These are phyloP conservation scores for Diarsia dahlii DNA, from an alignment of 2,888 invertebrate genomes.

Conservation along the genomic window DNA sequence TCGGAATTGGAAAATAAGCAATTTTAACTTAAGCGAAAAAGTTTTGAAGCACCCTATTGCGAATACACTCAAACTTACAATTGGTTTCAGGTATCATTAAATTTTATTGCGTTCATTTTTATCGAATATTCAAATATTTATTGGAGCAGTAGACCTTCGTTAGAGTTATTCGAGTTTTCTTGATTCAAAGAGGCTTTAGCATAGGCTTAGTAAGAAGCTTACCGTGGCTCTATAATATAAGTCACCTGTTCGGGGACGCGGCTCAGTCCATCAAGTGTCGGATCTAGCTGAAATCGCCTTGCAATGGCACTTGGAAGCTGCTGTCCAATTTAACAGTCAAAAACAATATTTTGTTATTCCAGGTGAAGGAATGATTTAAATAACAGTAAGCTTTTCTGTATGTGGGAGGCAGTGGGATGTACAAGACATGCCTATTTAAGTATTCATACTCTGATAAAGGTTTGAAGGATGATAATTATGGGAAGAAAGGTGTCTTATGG, in stretches of 20 bases:
- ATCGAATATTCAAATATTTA: not conserved
- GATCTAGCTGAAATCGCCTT: constrained; percentile 21
- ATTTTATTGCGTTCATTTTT: not conserved
- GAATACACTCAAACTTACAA: not conserved
- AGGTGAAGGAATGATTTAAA: not conserved
- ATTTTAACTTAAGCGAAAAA: not conserved
- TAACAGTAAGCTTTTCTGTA: not conserved
- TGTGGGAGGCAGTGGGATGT: not conserved
- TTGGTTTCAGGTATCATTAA: not conserved
- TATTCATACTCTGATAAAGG: not conserved
- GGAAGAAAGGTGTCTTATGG: too few species aligned
- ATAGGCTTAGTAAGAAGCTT: constrained; percentile 15
- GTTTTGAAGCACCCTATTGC: not conserved
- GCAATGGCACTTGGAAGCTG: not conserved
- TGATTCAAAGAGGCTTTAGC: constrained; percentile 12
- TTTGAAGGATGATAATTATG: too few species aligned
- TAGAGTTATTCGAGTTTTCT: not conserved
- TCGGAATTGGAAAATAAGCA: constrained; percentile 1
- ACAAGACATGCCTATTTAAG: not conserved
- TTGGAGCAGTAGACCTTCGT: not conserved
- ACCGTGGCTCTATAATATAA: constrained; percentile 13
- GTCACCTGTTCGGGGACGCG: constrained; percentile 4
- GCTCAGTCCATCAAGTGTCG: constrained; percentile 41
- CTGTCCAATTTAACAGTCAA: not conserved
- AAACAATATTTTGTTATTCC: not conserved